Conservation (phyloP, 2,797 vertebrate genomes). For the Alca torda region DNA sequence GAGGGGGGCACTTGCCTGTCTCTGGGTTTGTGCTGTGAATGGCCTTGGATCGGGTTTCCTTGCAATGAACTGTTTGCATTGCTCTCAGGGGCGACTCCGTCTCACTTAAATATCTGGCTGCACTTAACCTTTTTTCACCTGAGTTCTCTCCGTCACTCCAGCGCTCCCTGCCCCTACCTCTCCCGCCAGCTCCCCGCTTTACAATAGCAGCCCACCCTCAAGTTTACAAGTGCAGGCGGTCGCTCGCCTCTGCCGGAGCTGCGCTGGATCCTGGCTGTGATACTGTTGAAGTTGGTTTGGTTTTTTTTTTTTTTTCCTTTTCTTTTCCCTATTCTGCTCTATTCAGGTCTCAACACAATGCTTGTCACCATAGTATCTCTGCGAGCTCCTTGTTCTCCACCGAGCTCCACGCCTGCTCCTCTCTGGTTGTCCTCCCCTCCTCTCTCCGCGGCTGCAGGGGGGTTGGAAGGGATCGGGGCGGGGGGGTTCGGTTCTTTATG, state of each 20-base stretch:
- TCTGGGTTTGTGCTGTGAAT: conserved; percentile 38
- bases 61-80: conserved; percentile 45
- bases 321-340: neutral
- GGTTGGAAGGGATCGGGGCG: neutral
- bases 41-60: conserved; percentile 57
- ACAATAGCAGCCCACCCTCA: conserved; percentile 31
- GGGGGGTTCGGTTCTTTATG: neutral
- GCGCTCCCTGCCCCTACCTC: neutral
- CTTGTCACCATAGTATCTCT: conserved; percentile 41
- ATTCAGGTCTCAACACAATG: conserved; percentile 43
- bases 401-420: neutral
- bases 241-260: neutral
- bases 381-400: conserved; percentile 15
- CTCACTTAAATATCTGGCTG: conserved; percentile 57
- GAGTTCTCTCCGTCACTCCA: conserved; percentile 18
- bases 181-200: neutral
- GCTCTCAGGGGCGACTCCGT: conserved; percentile 50
- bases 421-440: neutral
- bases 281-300: neutral
- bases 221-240: neutral
- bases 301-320: neutral
- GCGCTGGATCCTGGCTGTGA: conserved; percentile 9
- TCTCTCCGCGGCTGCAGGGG: rapidly evolving
- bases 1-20: conserved; percentile 42
- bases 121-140: conserved; percentile 62